phyloP scores from a whole-genome alignment of 2,888 invertebrate species.

The Drosophila melanocephala region DNA sequence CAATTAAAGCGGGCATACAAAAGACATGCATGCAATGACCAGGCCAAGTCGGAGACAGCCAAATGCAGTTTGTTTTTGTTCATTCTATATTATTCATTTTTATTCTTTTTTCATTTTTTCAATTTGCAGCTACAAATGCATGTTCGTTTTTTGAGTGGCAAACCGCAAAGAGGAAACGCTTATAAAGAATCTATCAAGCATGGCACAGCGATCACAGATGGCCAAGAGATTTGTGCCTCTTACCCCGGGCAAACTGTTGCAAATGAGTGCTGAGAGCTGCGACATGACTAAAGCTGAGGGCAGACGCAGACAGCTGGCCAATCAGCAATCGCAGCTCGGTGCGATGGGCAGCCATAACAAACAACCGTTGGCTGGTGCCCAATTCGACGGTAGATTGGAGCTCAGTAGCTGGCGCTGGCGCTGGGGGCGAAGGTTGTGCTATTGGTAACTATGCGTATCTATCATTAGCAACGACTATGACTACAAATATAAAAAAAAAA shows the following conservation, averaged over 20 bases:
- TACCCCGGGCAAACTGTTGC: conserved; percentile 3
- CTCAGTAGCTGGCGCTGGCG: neutral
- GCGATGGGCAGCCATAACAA: conserved; percentile 30
- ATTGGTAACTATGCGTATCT: conserved; percentile 43
- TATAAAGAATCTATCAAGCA: conserved; percentile 63
- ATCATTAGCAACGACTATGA: conserved; percentile 11
- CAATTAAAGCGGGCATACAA: conserved; percentile 42
- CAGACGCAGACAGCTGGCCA: conserved; percentile 18
- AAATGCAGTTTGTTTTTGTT: conserved; percentile 19
- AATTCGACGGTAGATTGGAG: conserved; percentile 4
- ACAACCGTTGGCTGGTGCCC: conserved; percentile 36
- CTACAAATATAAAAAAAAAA: neutral
- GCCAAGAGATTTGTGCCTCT: conserved; percentile 38
- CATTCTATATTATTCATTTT: conserved; percentile 15
- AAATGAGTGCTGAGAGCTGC: neutral
- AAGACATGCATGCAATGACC: conserved; percentile 40
- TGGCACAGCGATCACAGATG: conserved; percentile 48
- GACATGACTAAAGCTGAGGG: neutral
- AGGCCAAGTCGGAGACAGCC: neutral
- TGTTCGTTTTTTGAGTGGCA: conserved; percentile 32
- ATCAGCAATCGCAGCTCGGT: conserved; percentile 27
- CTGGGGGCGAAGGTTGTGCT: conserved; percentile 16
- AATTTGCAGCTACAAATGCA: conserved; percentile 65
- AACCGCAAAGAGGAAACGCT: conserved; percentile 61
- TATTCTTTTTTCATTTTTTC: conserved; percentile 38